A percentile compares a stretch with the other conserved stretches of the same genome.
Conservation (phyloP, 2,888 invertebrate genomes). For the Noctua janthina region DNA sequence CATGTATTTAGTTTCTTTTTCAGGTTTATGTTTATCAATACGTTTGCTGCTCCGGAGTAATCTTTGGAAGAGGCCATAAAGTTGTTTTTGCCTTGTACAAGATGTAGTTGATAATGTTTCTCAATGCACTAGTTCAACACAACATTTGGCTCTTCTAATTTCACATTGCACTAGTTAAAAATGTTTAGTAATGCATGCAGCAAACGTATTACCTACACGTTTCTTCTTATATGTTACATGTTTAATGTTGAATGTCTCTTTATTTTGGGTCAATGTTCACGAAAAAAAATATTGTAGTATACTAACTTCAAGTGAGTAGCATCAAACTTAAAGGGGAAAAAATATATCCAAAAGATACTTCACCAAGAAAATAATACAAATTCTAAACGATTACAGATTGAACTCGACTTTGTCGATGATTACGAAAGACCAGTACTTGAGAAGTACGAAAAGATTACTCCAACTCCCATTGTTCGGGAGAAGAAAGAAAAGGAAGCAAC, state of each 20-base stretch:
- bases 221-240: constrained; percentile 40
- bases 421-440: constrained; percentile 94
- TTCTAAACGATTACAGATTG: constrained; percentile 76
- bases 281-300: not conserved
- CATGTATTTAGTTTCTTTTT: constrained; percentile 62
- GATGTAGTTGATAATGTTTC: not conserved
- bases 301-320: not conserved
- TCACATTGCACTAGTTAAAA: constrained; percentile 9
- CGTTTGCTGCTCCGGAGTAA: constrained; percentile 35
- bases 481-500: constrained; percentile 85
- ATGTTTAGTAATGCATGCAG: constrained; percentile 20
- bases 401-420: constrained; percentile 91
- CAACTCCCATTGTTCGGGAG: constrained; percentile 84
- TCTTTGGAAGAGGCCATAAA: constrained; percentile 1
- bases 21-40: constrained; percentile 47
- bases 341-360: not conserved
- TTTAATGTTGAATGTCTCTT: constrained; percentile 33
- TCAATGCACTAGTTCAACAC: not conserved
- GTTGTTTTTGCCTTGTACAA: constrained; percentile 5
- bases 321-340: no score
- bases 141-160: constrained; percentile 12
- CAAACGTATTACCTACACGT: constrained; percentile 40
- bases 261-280: not conserved
- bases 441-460: constrained; percentile 92
- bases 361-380: constrained; percentile 39